These are phyloP conservation scores for Neoaliturus tenellus DNA, from an alignment of 2,888 invertebrate genomes.

Conservation along the genomic window DNA sequence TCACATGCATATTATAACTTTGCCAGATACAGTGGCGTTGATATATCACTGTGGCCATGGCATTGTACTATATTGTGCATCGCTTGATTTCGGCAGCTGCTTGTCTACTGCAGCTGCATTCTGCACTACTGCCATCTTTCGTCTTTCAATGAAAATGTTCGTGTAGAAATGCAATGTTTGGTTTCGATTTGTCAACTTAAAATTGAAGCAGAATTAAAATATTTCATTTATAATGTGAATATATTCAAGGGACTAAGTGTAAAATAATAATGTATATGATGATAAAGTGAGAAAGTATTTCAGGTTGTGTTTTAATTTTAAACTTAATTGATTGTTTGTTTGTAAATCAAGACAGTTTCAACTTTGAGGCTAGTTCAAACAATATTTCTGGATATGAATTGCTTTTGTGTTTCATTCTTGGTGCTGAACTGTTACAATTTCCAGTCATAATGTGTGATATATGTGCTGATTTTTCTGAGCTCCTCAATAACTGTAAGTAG, in stretches of 20 bases:
- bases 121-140: background rate
- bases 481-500: slow-evolving; percentile 89
- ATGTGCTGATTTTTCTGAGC: slow-evolving; percentile 95
- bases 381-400: background rate
- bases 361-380: slow-evolving; percentile 2
- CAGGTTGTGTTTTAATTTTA: background rate
- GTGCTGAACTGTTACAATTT: background rate
- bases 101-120: background rate
- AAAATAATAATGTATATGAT: background rate
- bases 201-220: background rate
- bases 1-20: too few species aligned
- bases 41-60: too few species aligned
- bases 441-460: slow-evolving; percentile 87
- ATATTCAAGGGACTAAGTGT: background rate
- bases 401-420: background rate
- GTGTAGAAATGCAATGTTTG: background rate
- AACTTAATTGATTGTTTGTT: background rate
- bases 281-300: background rate
- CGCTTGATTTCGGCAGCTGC: background rate
- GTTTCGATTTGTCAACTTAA: background rate
- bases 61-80: too few species aligned
- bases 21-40: too few species aligned
- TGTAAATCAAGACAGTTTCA: background rate
- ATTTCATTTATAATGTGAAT: background rate
- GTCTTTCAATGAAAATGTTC: background rate